Evolutionary conservation across 1,140 invertebrate species (phyloP).

Genomic region (Diploscapter pachys): DNA sequence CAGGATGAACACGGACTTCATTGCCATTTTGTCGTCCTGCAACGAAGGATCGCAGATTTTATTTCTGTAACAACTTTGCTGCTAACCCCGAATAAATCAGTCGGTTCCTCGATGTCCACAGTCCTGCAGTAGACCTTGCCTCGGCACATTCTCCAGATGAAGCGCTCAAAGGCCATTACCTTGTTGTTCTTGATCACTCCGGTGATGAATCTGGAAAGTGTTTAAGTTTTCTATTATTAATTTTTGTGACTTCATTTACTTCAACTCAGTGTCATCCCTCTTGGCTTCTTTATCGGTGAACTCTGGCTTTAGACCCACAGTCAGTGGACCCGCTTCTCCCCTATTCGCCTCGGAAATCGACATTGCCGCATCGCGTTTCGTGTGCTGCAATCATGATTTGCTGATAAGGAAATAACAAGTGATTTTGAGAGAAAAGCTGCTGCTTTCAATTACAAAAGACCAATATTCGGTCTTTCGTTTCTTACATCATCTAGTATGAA

Average conservation of each 20-base stretch:
- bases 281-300: conserved; percentile 30
- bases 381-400: neutral
- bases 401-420: too few species aligned
- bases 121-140: conserved; percentile 52
- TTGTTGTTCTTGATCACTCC: conserved; percentile 43
- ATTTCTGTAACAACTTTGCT: neutral
- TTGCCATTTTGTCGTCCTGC: conserved; percentile 45
- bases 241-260: conserved; percentile 20
- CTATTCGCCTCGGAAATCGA: conserved; percentile 30
- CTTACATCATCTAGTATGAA: too few species aligned
- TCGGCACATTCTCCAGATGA: conserved; percentile 54
- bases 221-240: neutral
- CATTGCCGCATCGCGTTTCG: conserved; percentile 30
- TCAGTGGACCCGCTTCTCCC: conserved; percentile 35
- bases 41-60: conserved; percentile 49
- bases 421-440: too few species aligned
- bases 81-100: conserved; percentile 28
- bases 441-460: too few species aligned
- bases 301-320: conserved; percentile 39
- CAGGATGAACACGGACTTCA: conserved; percentile 63
- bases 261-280: conserved; percentile 27
- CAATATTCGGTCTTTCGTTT: too few species aligned
- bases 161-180: conserved; percentile 47
- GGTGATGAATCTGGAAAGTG: conserved; percentile 42
- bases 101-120: conserved; percentile 42